phyloP scores from a whole-genome alignment of 2,888 invertebrate genomes.

The Sphaeridia pumilis region DNA sequence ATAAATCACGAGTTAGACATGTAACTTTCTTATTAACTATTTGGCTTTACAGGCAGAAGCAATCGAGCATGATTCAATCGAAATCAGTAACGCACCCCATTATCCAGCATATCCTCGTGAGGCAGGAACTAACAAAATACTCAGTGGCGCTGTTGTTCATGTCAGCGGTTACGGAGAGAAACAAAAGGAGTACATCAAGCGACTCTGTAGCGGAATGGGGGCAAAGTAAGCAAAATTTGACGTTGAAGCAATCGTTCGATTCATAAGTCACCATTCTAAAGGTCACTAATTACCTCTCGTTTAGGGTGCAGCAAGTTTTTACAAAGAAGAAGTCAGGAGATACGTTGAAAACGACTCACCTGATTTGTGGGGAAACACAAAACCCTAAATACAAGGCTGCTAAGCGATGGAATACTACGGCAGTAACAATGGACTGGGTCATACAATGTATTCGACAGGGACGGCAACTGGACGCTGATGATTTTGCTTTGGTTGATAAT shows the following conservation, averaged over 20 bases:
- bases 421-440: conserved; percentile 65
- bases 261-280: no score
- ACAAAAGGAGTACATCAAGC: conserved; percentile 61
- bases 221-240: conserved; percentile 55
- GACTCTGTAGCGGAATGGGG: conserved; percentile 58
- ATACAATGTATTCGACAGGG: conserved; percentile 46
- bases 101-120: conserved; percentile 13
- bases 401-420: conserved; percentile 72
- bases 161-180: conserved; percentile 62
- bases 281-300: no score
- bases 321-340: conserved; percentile 47
- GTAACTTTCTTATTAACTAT: no score
- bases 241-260: no score
- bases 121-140: conserved; percentile 22
- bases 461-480: background rate
- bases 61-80: conserved; percentile 13
- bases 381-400: conserved; percentile 71
- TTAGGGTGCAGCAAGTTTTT: conserved; percentile 55
- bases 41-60: conserved; percentile 23
- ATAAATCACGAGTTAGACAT: no score
- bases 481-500: background rate
- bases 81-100: conserved; percentile 12
- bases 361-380: conserved; percentile 58
- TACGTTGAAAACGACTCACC: conserved; percentile 60
- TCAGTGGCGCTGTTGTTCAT: conserved; percentile 61